Conservation (phyloP, 2,797 vertebrate genomes). For the Aerospiza tachiro region DNA sequence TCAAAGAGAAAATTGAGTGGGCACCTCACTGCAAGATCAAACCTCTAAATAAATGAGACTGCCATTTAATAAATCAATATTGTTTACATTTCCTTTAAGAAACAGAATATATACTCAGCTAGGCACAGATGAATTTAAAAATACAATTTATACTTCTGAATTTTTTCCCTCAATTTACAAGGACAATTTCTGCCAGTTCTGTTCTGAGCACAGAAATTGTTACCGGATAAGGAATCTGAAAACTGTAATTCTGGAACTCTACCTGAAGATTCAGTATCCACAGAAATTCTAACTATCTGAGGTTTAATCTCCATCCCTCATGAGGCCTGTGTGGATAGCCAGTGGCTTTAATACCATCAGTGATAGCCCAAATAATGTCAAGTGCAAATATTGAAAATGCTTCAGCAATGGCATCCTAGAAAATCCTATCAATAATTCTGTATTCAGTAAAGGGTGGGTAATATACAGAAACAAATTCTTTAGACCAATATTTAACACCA, state of each 20-base stretch:
- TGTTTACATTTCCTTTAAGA: neutral
- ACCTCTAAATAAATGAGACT: neutral
- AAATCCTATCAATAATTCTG: neutral
- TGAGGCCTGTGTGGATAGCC: neutral
- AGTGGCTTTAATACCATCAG: neutral
- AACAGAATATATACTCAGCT: neutral
- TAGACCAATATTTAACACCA: neutral
- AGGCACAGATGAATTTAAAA: neutral
- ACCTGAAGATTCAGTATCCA: neutral
- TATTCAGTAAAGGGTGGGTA: neutral
- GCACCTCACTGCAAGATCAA: neutral
- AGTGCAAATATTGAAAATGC: neutral
- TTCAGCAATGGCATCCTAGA: neutral
- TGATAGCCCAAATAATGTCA: neutral
- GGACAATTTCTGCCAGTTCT: neutral
- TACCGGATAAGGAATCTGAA: neutral
- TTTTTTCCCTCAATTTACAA: neutral
- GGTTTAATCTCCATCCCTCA: neutral
- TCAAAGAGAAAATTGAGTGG: neutral
- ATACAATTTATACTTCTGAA: constrained; percentile 35
- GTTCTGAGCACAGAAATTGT: neutral
- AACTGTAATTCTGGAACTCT: neutral
- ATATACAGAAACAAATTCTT: neutral
- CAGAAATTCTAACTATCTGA: neutral
- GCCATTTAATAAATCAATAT: neutral